Base-by-base conservation (phyloP, 2,888 invertebrate species). In the Dascillus cervinus region DNA sequence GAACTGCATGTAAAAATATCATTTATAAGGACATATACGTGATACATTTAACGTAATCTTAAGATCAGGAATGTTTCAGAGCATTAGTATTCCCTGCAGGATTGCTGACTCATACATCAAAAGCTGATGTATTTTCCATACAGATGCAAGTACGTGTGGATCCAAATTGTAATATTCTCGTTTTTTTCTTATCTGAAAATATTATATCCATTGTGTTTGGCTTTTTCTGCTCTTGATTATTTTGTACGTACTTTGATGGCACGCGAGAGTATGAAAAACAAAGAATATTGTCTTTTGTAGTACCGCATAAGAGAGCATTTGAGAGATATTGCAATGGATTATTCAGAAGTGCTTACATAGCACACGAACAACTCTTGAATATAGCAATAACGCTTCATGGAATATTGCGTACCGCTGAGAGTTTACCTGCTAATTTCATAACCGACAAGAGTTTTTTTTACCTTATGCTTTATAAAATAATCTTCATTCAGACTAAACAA, bases 281-380 rank as follows among this genome's bases (percentile, higher is more conserved):
- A 44, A 40, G 47, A 47, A 49, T 51, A 51, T 51, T 46, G 47
- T 47, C 45, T 49, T 45, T 42, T 44, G 35, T 37, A 46, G 41
- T 43, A 32, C 37, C 41, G 28, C 35, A 41, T 44, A 47, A 49
- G 42, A 46, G 44, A 43, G n/a, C 39, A 39, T 40, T 46, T 37
- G 44, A 40, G 37, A 43, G 42, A 50, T 46, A 50, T 45, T 44
- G 46, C 50, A 49, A n/a, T 50, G 46, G 51, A 47, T 51, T 51
- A 51, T 49, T 50, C 47, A 50, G 37, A 47, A 50, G 46, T 49
- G 41, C 49, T 47, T 50, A 44, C 35, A n/a, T n/a, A n/a, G n/a
- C n/a, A n/a, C n/a, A n/a, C n/a, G n/a, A n/a, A n/a, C n/a, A n/a
- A n/a, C n/a, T n/a, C n/a, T n/a, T n/a, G n/a, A n/a, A n/a, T n/a